phyloP scores from a whole-genome alignment of 2,888 invertebrate genomes.

The Exocentrus adspersus region DNA sequence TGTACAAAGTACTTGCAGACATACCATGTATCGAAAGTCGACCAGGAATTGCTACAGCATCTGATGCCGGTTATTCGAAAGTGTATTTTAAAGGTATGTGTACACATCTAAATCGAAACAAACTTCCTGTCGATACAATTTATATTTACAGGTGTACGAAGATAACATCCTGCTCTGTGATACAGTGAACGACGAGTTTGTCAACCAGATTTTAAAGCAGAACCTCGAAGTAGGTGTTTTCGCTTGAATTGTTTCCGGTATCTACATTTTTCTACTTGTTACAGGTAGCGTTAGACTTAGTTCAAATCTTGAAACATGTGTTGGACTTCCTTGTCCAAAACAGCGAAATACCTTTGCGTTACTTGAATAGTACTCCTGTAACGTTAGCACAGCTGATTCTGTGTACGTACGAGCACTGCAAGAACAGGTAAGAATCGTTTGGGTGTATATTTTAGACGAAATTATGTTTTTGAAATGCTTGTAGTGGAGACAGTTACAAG shows the following conservation, averaged over 20 bases:
- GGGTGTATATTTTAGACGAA: not conserved
- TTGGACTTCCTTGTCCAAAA: conserved; percentile 33
- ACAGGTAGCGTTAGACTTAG: conserved; percentile 43
- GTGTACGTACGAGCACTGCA: conserved; percentile 43
- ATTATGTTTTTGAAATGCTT: conserved; percentile 22
- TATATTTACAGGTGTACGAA: conserved; percentile 35
- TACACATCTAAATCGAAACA: not conserved
- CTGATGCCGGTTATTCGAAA: conserved; percentile 33
- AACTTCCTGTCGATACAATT: not conserved
- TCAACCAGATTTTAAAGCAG: conserved; percentile 39
- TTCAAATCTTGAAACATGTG: conserved; percentile 40
- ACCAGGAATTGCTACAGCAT: conserved; percentile 32
- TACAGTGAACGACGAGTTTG: conserved; percentile 41
- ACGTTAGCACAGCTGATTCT: conserved; percentile 35
- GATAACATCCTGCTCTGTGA: conserved; percentile 41
- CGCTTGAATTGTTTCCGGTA: not conserved
- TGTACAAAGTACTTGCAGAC: conserved; percentile 27
- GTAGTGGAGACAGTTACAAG: conserved; percentile 48
- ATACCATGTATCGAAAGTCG: conserved; percentile 28
- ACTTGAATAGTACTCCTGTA: conserved; percentile 31
- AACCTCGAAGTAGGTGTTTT: conserved; percentile 44
- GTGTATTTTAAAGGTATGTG: conserved; percentile 36
- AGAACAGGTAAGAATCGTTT: conserved; percentile 39
- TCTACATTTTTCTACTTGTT: no score
- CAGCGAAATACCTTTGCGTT: conserved; percentile 16